Evolutionary conservation across 2,888 invertebrate genomes (phyloP), one percentile per base, ranked within the genome.

Genomic region (Aromia moschata): DNA sequence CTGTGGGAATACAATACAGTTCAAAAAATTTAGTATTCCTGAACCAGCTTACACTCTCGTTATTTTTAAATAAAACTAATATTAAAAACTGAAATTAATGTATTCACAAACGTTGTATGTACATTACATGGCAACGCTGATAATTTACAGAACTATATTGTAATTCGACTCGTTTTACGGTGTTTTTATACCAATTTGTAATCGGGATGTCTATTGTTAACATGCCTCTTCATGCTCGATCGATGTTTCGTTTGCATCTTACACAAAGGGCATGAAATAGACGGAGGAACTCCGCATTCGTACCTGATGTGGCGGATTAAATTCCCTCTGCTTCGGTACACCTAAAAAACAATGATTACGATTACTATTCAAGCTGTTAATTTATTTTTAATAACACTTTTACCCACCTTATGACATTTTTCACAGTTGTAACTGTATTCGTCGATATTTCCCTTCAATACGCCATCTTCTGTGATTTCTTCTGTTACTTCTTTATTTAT

Each of bases 251-350:
- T 67, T 45, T 62, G 52, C 10, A 61, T 40, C 3, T 52, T 56
- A 18, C 67, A 67, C 15, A 68, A 55, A 2, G 66, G 67, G 47
- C 70, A 70, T 9, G 53, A 56, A n/a, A 70, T 56, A 9, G 44
- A 47, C 1, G 69, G 66, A 18, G 56, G 33, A 46, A 69, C 64
- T 0, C 70, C 71, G 41, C 71, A 71, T 55, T 70, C 70, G 31
- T 67, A 69, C 7, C 59, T 60, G 43, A 65, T 60, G 43, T 71
- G 71, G 5, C 69, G 52, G 40, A 55, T 54, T 51, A 70, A 47
- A 41, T 62, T 65, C 4, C 67, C 62, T 33, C 58, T 67, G 2
- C 58, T 47, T 38, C 53, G 56, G 43, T 68, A 70, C 5, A 54
- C 52, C 64, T 70, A 46, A 51, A 67, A 64, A 33, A 25, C 7